A percentile compares a stretch with the other conserved stretches of the same genome.
Evolutionary conservation across 2,888 invertebrate species (phyloP).

Genomic region (Nymphalis polychloros): DNA sequence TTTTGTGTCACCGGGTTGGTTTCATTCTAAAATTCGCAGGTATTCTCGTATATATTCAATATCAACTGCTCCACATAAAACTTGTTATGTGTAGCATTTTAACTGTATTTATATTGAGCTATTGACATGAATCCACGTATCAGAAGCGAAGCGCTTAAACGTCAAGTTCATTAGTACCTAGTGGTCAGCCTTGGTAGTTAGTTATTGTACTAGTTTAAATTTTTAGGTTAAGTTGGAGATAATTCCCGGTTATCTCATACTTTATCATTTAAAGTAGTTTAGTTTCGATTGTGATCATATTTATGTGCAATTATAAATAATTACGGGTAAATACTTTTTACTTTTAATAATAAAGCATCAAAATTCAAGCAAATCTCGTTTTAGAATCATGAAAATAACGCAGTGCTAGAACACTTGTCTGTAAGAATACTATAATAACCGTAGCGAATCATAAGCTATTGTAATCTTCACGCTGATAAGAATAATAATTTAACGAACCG

Average conservation of each 20-base stretch:
- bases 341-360: not conserved
- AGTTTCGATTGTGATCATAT: slow-evolving; percentile 1
- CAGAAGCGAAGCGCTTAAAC: not conserved
- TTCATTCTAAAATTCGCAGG: not conserved
- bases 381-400: too few species aligned
- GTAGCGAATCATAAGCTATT: slow-evolving; percentile 28
- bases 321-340: slow-evolving; percentile 8
- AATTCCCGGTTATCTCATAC: not conserved
- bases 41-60: not conserved
- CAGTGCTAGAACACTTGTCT: not conserved
- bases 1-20: not conserved
- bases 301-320: slow-evolving; percentile 2
- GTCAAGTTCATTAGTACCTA: slow-evolving; percentile 3
- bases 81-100: slow-evolving; percentile 4
- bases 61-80: not conserved
- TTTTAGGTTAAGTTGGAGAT: slow-evolving; percentile 21
- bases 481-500: slow-evolving; percentile 26
- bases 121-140: slow-evolving; percentile 10
- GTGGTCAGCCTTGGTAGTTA: not conserved
- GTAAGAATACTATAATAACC: slow-evolving; percentile 15
- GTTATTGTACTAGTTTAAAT: not conserved
- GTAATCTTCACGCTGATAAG: slow-evolving; percentile 44
- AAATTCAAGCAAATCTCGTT: too few species aligned
- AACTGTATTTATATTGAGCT: slow-evolving; percentile 13
- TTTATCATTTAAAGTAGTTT: not conserved